These are phyloP conservation scores for Rotaria socialis DNA, from an alignment of 2,888 invertebrate species.

Conservation along the genomic window DNA sequence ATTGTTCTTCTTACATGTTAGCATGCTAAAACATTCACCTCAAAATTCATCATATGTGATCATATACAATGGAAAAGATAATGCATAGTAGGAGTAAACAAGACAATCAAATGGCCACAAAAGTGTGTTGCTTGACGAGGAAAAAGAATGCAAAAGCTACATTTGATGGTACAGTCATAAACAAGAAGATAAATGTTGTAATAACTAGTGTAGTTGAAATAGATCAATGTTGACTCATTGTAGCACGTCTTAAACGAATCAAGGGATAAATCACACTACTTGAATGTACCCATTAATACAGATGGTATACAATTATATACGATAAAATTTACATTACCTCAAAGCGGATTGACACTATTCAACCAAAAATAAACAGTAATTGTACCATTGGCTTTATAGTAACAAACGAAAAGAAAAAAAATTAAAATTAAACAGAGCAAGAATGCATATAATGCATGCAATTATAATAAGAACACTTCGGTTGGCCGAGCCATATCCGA, in stretches of 20 bases:
- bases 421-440: neutral
- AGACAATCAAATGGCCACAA: neutral
- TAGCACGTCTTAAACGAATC: no score
- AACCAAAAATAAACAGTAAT: no score
- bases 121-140: neutral
- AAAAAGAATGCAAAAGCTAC: neutral
- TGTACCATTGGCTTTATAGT: no score
- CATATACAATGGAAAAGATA: neutral
- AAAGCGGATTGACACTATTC: no score
- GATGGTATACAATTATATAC: no score
- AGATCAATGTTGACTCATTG: no score
- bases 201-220: neutral
- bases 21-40: neutral
- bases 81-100: neutral
- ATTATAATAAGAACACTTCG: neutral
- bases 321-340: no score
- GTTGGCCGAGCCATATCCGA: neutral
- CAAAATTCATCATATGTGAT: neutral
- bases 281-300: no score
- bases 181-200: neutral
- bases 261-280: no score
- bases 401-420: neutral
- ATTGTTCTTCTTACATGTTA: neutral
- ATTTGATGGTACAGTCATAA: neutral
- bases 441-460: neutral